phyloP scores from a whole-genome alignment of 2,888 invertebrate genomes.

The Linnaemya vulpina region DNA sequence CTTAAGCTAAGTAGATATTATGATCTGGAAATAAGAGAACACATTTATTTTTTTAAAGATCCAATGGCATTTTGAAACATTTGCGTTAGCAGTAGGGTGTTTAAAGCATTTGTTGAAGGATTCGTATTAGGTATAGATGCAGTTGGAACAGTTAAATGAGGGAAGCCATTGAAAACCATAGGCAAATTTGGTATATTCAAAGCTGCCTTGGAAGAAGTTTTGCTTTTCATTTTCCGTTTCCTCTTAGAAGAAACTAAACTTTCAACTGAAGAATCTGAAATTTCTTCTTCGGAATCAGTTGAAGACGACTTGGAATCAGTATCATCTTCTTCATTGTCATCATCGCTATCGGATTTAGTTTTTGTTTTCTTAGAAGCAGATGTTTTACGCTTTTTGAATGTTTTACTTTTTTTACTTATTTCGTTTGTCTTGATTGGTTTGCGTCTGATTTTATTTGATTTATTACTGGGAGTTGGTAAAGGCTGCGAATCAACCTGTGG shows the following conservation, averaged over 20 bases:
- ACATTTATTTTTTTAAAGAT: slow-evolving; percentile 55
- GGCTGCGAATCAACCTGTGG: slow-evolving; percentile 12
- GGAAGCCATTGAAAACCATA: slow-evolving; percentile 52
- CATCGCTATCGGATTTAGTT: slow-evolving; percentile 66
- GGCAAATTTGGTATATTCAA: slow-evolving; percentile 37
- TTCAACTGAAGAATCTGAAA: slow-evolving; percentile 49
- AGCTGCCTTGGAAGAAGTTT: slow-evolving; percentile 32
- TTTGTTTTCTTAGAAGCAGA: slow-evolving; percentile 53
- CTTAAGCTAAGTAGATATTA: too few species aligned
- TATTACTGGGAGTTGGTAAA: slow-evolving; percentile 48
- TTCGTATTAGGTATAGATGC: slow-evolving; percentile 37
- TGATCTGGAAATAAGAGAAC: neutral
- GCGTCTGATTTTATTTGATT: slow-evolving; percentile 66
- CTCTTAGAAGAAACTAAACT: slow-evolving; percentile 49
- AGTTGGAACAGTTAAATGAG: slow-evolving; percentile 31
- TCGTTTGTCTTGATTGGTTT: slow-evolving; percentile 70
- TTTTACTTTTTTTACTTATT: slow-evolving; percentile 57
- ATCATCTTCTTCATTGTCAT: slow-evolving; percentile 58
- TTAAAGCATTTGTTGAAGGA: slow-evolving; percentile 66
- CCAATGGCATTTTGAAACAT: slow-evolving; percentile 69
- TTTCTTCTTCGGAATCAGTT: slow-evolving; percentile 55
- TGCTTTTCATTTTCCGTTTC: slow-evolving; percentile 60
- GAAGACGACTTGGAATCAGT: slow-evolving; percentile 56
- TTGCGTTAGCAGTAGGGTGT: slow-evolving; percentile 70
- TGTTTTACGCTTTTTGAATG: slow-evolving; percentile 59